Conservation (phyloP, 2,888 invertebrate genomes). For the Tromatobia lineatoria region DNA sequence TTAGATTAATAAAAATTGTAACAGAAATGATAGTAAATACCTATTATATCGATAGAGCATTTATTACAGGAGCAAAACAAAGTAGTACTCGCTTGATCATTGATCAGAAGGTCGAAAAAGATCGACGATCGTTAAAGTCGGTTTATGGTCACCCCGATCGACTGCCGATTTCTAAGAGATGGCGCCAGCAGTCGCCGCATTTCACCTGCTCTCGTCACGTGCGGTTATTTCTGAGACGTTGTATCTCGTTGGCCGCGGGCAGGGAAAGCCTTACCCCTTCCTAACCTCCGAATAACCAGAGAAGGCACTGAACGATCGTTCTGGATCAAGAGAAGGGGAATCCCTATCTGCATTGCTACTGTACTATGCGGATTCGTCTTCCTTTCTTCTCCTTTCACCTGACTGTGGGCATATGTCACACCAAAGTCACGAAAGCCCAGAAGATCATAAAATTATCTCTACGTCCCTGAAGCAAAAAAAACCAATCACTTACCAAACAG, state of each 20-base stretch:
- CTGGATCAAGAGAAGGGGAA: constrained; percentile 16
- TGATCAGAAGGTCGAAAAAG: constrained; percentile 13
- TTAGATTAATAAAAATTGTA: not conserved
- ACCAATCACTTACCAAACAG: constrained; percentile 4
- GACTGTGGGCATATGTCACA: constrained; percentile 52
- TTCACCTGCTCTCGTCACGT: constrained; percentile 24
- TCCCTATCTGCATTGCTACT: constrained; percentile 50
- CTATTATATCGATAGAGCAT: not conserved
- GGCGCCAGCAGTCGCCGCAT: constrained; percentile 23
- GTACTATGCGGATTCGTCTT: constrained; percentile 59
- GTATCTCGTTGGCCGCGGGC: constrained; percentile 75
- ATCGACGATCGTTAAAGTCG: constrained; percentile 56
- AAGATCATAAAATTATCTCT: constrained; percentile 33
- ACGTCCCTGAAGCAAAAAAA: not conserved
- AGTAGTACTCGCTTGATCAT: constrained; percentile 19
- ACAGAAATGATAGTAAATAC: not conserved
- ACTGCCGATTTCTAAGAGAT: constrained; percentile 51
- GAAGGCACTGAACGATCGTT: constrained; percentile 45
- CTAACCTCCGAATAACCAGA: constrained; percentile 30
- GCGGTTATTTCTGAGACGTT: constrained; percentile 15
- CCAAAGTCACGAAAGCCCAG: constrained; percentile 45
- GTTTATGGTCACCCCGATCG: constrained; percentile 2
- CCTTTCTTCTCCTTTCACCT: constrained; percentile 66
- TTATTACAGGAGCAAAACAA: not conserved
- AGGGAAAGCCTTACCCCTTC: constrained; percentile 77